A percentile compares a stretch with the other conserved stretches of the same genome.
phyloP scores from a whole-genome alignment of 1,140 invertebrate species.

The Heliothis subflexa region DNA sequence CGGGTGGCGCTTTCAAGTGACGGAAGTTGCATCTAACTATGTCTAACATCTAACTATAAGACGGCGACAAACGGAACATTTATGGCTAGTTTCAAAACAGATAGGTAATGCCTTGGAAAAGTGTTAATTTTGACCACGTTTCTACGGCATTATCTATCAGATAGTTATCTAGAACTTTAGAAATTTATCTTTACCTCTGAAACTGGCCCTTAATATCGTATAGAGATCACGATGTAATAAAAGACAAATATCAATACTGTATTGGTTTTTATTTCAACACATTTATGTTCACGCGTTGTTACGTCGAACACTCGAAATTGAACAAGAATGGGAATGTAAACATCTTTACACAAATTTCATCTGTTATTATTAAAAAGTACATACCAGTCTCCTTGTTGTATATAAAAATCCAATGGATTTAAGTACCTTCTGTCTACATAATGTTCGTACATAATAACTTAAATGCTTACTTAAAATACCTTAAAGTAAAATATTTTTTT shows the following conservation, averaged over 20 bases:
- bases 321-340: constrained; percentile 80
- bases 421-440: constrained; percentile 73
- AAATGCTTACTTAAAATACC: constrained; percentile 80
- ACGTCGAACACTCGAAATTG: constrained; percentile 61
- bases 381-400: constrained; percentile 82
- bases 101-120: too few relatives aligned
- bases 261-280: constrained; percentile 83
- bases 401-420: constrained; percentile 78
- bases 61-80: too few relatives aligned
- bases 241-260: constrained; percentile 82
- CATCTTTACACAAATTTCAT: constrained; percentile 70
- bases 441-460: constrained; percentile 75
- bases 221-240: too few relatives aligned
- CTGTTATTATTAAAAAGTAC: constrained; percentile 77
- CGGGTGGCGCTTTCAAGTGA: too few relatives aligned
- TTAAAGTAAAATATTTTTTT: constrained; percentile 61
- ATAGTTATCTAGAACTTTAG: too few relatives aligned
- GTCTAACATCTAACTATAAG: too few relatives aligned
- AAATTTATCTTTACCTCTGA: too few relatives aligned
- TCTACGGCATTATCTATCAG: too few relatives aligned
- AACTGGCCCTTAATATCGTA: too few relatives aligned
- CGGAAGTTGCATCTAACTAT: too few relatives aligned
- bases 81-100: too few relatives aligned
- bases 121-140: too few relatives aligned
- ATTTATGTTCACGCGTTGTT: constrained; percentile 66